A percentile compares a stretch with the other conserved stretches of the same genome.
These are phyloP conservation scores for Crax fasciolata DNA, from an alignment of 2,797 vertebrate species.

Conservation along the genomic window DNA sequence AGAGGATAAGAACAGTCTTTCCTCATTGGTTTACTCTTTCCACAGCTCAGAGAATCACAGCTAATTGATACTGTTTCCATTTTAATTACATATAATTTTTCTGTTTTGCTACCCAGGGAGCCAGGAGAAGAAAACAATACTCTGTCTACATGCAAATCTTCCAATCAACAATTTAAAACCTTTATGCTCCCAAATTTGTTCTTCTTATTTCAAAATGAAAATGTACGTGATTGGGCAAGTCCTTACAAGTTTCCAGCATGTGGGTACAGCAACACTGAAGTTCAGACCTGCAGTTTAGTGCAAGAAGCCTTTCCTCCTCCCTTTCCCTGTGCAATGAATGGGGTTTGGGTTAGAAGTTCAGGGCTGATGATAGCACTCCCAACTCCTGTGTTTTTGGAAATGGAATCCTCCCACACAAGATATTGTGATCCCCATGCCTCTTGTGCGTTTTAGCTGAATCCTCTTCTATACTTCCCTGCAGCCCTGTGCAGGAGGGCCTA, in stretches of 20 bases:
- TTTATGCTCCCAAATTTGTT: slow-evolving; percentile 77
- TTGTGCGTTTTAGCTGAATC: neutral
- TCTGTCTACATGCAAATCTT: slow-evolving; percentile 83
- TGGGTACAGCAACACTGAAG: neutral
- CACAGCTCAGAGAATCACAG: slow-evolving; percentile 81
- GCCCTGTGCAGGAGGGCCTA: neutral
- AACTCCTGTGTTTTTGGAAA: neutral
- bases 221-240: neutral
- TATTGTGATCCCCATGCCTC: rapidly evolving
- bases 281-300: slow-evolving; percentile 7
- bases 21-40: slow-evolving; percentile 80
- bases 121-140: slow-evolving; percentile 85
- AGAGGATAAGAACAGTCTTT: slow-evolving; percentile 76
- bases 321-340: neutral
- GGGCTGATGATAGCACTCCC: neutral
- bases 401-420: neutral
- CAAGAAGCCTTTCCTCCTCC: neutral
- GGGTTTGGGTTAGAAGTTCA: rapidly evolving
- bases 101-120: slow-evolving; percentile 84
- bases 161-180: slow-evolving; percentile 83
- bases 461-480: rapidly evolving
- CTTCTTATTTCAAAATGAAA: slow-evolving; percentile 65
- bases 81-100: slow-evolving; percentile 87
- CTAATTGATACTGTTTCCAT: slow-evolving; percentile 85
- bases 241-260: slow-evolving; percentile 13